Evolutionary conservation across 1,140 invertebrate species (phyloP), one percentile per base, ranked within the genome.

Genomic region (Carcinoscorpius rotundicauda): DNA sequence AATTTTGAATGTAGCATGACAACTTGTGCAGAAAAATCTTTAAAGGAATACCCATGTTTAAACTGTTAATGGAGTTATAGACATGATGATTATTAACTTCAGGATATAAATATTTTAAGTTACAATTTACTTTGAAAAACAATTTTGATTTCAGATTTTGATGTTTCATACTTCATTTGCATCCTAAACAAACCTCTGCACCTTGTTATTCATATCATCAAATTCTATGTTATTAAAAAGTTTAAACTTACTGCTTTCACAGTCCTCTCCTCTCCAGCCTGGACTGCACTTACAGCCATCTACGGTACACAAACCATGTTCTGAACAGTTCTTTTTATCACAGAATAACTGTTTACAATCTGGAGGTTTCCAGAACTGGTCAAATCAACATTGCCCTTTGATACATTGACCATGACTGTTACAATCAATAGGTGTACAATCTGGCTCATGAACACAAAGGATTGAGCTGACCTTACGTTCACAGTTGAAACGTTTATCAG

Each of bases 391-490:
- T 49, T 63, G 59, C 8, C 76, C 77, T 6, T 62, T 60, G 9
- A 68, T 60, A 72, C 77, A 78, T 9, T n/a, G 51, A 9, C 67
- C 67, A 66, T 68, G 61, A 0, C 52, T 51, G 9, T 55, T 65
- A 3, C 62, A 62, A 5, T 76, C 76, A 65, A 74, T 72, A 52
- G 73, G 71, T 10, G 67, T 51, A 71, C 77, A 78, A 6, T 69
- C 62, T 6, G 72, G 72, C 9, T 72, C 68, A 66, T 78, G 76
- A 29, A 75, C 74, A 72, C 78, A 79, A 5, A 79, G 58, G 62
- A 79, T 71, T 29, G 77, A 77, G n/a, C 74, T 73, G 8, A 79
- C 75, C 63, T 73, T 66, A 55, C 78, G 70, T 0, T 69, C 72
- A 73, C 76, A 78, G 11, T 71, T 70, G 65, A 74, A 76, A 48